A percentile compares a stretch with the other conserved stretches of the same genome.
Evolutionary conservation across 2,797 vertebrate genomes (phyloP).

Genomic region (Epinephelus awoara): DNA sequence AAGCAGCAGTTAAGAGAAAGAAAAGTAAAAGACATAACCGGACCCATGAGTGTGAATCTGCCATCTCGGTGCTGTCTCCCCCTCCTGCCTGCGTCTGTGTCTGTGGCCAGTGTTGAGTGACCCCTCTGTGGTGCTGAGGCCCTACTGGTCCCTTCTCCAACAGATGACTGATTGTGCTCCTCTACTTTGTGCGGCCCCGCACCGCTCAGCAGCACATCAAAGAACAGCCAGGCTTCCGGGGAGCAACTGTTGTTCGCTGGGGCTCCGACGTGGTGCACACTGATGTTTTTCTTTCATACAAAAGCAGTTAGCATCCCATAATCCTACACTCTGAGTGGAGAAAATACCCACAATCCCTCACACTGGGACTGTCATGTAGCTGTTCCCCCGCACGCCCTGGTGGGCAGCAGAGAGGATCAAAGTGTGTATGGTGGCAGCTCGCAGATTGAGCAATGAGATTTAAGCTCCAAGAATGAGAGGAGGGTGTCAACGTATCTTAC

Average conservation of each 20-base stretch:
- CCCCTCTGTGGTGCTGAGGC: conserved; percentile 51
- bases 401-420: conserved; percentile 58
- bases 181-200: conserved; percentile 84
- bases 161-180: conserved; percentile 88
- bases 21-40: conserved; percentile 1
- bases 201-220: conserved; percentile 86
- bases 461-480: conserved; percentile 83
- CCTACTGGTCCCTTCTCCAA: conserved; percentile 83
- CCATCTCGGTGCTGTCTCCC: conserved; percentile 35
- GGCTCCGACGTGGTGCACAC: conserved; percentile 47
- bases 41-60: conserved; percentile 11
- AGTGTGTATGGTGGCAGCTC: conserved; percentile 40
- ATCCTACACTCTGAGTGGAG: conserved; percentile 64
- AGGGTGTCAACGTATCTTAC: conserved; percentile 68
- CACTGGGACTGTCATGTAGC: conserved; percentile 50
- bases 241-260: conserved; percentile 71
- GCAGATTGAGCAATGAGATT: conserved; percentile 82
- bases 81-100: conserved; percentile 47
- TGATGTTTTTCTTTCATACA: conserved; percentile 70
- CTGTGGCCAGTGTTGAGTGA: conserved; percentile 65
- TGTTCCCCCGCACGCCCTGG: conserved; percentile 40
- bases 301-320: conserved; percentile 68
- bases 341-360: conserved; percentile 68
- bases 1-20: conserved; percentile 8
- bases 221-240: conserved; percentile 82